phyloP scores from a whole-genome alignment of 2,888 invertebrate genomes.

The Amiota mariae region DNA sequence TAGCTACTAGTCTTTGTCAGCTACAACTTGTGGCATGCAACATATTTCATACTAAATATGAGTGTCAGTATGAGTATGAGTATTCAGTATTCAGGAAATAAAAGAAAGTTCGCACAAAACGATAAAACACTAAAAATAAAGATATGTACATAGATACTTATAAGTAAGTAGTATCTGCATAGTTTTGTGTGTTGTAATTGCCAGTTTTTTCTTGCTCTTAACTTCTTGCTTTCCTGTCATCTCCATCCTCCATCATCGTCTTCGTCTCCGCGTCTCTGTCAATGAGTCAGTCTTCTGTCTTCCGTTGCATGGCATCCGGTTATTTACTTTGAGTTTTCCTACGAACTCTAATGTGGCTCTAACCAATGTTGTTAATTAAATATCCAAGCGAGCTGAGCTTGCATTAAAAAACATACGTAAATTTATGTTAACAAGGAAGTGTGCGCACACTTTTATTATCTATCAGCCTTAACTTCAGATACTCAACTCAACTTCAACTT shows the following conservation, averaged over 20 bases:
- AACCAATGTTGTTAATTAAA: slow-evolving; percentile 62
- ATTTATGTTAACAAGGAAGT: slow-evolving; percentile 67
- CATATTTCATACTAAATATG: not conserved
- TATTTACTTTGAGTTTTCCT: slow-evolving; percentile 7
- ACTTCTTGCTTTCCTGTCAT: not conserved
- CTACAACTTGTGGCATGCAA: not conserved
- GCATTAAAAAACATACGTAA: slow-evolving; percentile 64
- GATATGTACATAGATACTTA: not conserved
- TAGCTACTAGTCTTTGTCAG: slow-evolving; percentile 1
- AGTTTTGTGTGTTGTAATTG: slow-evolving; percentile 12
- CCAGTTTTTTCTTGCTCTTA: not conserved
- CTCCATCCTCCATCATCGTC: not conserved
- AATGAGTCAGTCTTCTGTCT: not conserved
- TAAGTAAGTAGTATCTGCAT: not conserved
- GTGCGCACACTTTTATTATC: slow-evolving; percentile 65
- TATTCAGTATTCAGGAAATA: slow-evolving; percentile 24
- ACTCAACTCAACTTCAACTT: not conserved
- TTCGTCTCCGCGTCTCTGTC: not conserved
- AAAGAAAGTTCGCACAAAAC: slow-evolving; percentile 4
- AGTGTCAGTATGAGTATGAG: not conserved
- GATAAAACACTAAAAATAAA: not conserved
- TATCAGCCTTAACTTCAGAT: slow-evolving; percentile 42
- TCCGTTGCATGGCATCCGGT: slow-evolving; percentile 17
- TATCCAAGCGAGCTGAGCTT: slow-evolving; percentile 51
- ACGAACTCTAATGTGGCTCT: not conserved